phyloP scores from a whole-genome alignment of 2,888 invertebrate genomes.

The Coremacera marginata region DNA sequence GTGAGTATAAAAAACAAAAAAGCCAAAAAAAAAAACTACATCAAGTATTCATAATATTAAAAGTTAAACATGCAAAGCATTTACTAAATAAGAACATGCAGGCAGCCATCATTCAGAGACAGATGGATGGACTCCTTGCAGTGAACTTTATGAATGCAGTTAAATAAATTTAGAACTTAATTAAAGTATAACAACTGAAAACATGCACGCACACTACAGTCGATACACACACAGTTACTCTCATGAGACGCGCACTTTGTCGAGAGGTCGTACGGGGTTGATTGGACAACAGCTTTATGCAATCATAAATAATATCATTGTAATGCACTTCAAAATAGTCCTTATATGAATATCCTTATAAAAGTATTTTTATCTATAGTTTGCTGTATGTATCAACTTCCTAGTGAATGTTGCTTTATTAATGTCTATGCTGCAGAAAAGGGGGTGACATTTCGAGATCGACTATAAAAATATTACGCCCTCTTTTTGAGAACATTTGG shows the following conservation, averaged over 20 bases:
- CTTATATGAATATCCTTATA: background rate
- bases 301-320: constrained; percentile 27
- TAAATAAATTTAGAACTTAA: constrained; percentile 11
- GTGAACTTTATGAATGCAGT: constrained; percentile 2
- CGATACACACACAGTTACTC: background rate
- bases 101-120: background rate
- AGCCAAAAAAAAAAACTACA: background rate
- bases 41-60: background rate
- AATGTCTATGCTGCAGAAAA: background rate
- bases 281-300: background rate
- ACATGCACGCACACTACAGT: background rate
- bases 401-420: background rate
- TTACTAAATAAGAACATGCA: constrained; percentile 13
- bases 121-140: background rate
- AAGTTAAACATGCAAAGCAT: constrained; percentile 24
- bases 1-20: background rate
- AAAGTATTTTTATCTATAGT: background rate
- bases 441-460: background rate
- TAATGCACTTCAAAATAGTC: constrained; percentile 1
- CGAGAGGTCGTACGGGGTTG: too few species aligned
- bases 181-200: background rate
- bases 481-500: background rate
- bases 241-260: too few species aligned
- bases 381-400: background rate
- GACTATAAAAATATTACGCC: background rate